Evolutionary conservation across 2,888 invertebrate species (phyloP).

Genomic region (Ferrisia virgata): DNA sequence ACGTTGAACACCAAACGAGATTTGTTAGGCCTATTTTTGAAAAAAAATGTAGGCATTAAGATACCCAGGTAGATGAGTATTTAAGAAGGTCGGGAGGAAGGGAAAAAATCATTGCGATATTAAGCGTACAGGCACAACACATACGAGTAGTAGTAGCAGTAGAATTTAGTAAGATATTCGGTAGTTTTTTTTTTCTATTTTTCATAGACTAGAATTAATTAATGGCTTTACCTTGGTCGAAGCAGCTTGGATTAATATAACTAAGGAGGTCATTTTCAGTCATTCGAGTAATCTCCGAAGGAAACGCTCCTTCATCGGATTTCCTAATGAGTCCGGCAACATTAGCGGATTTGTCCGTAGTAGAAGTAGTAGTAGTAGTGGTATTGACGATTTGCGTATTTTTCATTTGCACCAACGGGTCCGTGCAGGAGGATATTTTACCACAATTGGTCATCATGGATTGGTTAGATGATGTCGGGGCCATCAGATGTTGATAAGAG

Average conservation of each 20-base stretch:
- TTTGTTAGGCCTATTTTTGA: too few relatives aligned
- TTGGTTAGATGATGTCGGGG: neutral
- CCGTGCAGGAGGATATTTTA: neutral
- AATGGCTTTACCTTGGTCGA: constrained; percentile 60
- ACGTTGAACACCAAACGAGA: too few relatives aligned
- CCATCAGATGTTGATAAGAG: neutral
- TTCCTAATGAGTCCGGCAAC: constrained; percentile 18
- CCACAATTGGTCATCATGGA: neutral
- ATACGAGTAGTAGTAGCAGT: neutral
- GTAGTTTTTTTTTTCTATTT: neutral
- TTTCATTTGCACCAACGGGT: neutral
- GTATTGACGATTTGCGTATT: neutral
- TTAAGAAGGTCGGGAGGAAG: too few relatives aligned
- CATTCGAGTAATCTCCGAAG: constrained; percentile 56
- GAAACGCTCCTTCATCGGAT: constrained; percentile 5
- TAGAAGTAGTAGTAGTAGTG: too few relatives aligned
- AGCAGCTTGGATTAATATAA: constrained; percentile 85
- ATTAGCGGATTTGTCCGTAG: neutral
- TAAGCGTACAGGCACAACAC: neutral
- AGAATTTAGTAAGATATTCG: neutral
- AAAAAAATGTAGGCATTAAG: too few relatives aligned
- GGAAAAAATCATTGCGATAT: too few relatives aligned
- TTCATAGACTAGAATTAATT: neutral
- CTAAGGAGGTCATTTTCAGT: constrained; percentile 83
- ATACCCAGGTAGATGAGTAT: too few relatives aligned